These are phyloP conservation scores for Catharus fuscescens DNA, from an alignment of 2,113 vertebrate genomes.

Conservation along the genomic window DNA sequence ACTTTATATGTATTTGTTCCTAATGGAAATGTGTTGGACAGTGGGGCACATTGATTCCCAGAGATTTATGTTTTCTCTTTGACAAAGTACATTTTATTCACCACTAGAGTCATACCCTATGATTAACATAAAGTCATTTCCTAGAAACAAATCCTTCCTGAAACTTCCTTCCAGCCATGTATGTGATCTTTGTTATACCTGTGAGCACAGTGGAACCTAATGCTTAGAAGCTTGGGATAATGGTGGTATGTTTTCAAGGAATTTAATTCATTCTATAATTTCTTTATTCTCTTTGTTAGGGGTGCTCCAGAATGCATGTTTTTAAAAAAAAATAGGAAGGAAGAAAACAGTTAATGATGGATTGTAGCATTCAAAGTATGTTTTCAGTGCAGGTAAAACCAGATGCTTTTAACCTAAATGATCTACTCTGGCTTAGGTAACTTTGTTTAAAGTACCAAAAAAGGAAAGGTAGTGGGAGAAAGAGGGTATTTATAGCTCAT, in stretches of 20 bases:
- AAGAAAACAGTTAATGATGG: neutral
- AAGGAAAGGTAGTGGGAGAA: neutral
- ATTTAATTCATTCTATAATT: neutral
- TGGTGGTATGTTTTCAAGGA: neutral
- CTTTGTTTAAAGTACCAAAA: constrained; percentile 13
- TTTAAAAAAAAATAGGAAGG: neutral
- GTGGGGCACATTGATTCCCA: neutral
- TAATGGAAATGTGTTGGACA: neutral
- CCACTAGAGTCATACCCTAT: neutral
- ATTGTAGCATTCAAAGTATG: neutral
- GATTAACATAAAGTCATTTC: neutral
- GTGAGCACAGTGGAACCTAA: neutral
- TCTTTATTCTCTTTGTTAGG: neutral
- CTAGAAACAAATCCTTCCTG: neutral
- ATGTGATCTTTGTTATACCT: neutral
- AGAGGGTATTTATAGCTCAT: constrained; percentile 1
- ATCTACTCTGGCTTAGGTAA: neutral
- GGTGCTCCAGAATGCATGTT: neutral
- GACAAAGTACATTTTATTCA: neutral
- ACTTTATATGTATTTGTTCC: neutral
- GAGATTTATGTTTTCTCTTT: neutral
- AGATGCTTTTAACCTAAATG: neutral
- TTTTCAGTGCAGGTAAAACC: neutral
- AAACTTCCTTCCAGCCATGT: neutral
- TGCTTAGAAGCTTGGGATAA: neutral